Evolutionary conservation across 1,140 invertebrate genomes (phyloP).

Genomic region (Orchesella cincta): DNA sequence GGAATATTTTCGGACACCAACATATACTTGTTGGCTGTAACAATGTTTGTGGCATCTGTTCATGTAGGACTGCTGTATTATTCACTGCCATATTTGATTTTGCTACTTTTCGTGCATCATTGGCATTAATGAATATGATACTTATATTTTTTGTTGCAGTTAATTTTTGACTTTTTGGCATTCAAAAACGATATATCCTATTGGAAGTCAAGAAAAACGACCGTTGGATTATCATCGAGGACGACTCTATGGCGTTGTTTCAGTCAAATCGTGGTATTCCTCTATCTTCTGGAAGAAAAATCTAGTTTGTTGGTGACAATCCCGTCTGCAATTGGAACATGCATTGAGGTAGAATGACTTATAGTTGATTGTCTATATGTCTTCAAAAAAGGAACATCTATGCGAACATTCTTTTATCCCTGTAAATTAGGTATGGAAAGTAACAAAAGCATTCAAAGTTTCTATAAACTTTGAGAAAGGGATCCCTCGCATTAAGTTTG

Average conservation of each 20-base stretch:
- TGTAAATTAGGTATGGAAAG: conserved; percentile 80
- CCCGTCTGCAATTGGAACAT: conserved; percentile 78
- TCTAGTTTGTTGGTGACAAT: conserved; percentile 87
- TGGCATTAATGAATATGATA: not conserved
- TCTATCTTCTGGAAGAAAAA: conserved; percentile 90
- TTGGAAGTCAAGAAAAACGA: conserved; percentile 80
- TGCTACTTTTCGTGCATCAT: not conserved
- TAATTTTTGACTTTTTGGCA: conserved; percentile 93
- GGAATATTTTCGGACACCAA: conserved; percentile 95
- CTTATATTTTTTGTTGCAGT: conserved; percentile 63
- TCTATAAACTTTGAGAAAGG: conserved; percentile 56
- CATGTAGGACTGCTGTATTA: conserved; percentile 80
- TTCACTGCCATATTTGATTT: not conserved
- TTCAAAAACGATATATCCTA: conserved; percentile 98
- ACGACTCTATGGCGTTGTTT: conserved; percentile 87
- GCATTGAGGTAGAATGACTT: conserved; percentile 74
- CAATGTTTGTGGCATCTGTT: conserved; percentile 86
- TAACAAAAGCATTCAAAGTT: conserved; percentile 84
- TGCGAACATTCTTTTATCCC: conserved; percentile 1
- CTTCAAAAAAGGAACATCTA: not conserved
- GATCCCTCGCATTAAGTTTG: conserved; percentile 54
- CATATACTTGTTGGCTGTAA: conserved; percentile 85
- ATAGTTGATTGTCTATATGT: not conserved
- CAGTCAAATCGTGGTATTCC: conserved; percentile 88
- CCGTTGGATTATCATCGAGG: conserved; percentile 84